Base-by-base conservation (phyloP, 2,888 invertebrate species). In the Dorcus hopei region DNA sequence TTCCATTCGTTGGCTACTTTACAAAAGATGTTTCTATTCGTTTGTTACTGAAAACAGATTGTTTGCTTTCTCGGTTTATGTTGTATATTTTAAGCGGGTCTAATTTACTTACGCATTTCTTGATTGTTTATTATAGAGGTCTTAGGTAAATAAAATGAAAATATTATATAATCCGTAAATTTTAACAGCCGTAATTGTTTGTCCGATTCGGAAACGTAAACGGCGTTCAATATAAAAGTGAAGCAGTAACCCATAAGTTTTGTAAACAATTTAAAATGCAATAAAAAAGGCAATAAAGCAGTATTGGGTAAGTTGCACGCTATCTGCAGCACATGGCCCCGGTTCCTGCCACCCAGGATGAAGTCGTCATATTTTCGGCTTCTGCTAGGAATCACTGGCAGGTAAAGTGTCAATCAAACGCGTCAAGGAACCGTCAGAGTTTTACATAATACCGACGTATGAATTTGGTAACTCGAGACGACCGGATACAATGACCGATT, bases 271-370 rank as follows among this genome's bases (percentile, higher is more conserved):
- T 45, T 11, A 9, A 45, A 38, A 23, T n/a, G 33, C 38, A 14
- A 33, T 33, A 38, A 49, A 23, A 49, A 26, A 49, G 26, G 49
- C 49, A 49, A 49, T 49, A 49, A 49, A 49, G 16, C 26, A 33
- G 16, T 16, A 42, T 14, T 42, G 11, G 11, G 42, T 42, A 11
- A 42, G 11, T 47, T 47, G 19, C 26, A 57, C 52, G 57, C 52
- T 52, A 47, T 38, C 38, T 45, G 47, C 40, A 57, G 52, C 57
- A 57, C 57, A 57, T 57, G 57, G 57, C 57, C 50, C 40, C 14
- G 19, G 23, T 33, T 40, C 40, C 19, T 49, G 52, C 57, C 57
- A 57, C 57, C 57, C 57, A 57, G 52, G 43, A 57, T 43, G 52
- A 47, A 47, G 40, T 50, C 47, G 57, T 57, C 57, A 52, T 14